Conservation (phyloP, 2,113 vertebrate genomes). For the Tyrannus savana region DNA sequence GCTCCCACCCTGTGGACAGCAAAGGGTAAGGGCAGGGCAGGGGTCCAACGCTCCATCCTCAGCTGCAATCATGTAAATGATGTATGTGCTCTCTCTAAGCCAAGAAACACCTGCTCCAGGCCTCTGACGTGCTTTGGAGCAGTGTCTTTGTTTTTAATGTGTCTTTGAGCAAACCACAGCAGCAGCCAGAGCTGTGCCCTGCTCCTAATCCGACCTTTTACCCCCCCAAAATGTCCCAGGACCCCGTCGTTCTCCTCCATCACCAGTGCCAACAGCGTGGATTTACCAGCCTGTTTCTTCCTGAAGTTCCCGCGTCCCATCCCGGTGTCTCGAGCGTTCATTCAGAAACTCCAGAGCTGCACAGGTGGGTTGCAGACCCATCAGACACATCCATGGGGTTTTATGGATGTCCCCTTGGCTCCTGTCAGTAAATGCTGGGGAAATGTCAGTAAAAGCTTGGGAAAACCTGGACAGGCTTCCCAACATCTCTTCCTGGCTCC, state of each 20-base stretch:
- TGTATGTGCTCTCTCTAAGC: not conserved
- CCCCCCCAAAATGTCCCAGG: constrained; percentile 7
- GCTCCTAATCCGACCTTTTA: not conserved
- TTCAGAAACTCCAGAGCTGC: constrained; percentile 89
- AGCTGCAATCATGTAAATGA: rapidly evolving
- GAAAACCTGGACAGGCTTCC: not conserved
- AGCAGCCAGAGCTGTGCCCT: not conserved
- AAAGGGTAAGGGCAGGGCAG: constrained; percentile 83
- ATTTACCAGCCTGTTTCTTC: constrained; percentile 96
- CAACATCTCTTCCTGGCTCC: not conserved
- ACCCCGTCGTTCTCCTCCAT: constrained; percentile 93
- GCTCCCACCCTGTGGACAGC: constrained; percentile 95
- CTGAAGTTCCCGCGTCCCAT: constrained; percentile 92
- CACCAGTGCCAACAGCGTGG: constrained; percentile 96
- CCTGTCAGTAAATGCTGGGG: rapidly evolving
- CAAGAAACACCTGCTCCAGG: not conserved
- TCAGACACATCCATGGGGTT: not conserved
- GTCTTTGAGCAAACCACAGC: rapidly evolving
- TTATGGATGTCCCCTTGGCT: rapidly evolving
- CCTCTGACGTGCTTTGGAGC: not conserved
- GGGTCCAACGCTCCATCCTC: not conserved
- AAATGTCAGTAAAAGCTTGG: too few relatives aligned
- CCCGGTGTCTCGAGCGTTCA: constrained; percentile 91
- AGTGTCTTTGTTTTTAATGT: not conserved
- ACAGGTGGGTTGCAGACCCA: constrained; percentile 78